Evolutionary conservation across 2,797 vertebrate genomes (phyloP).

Genomic region (Malacoraja senta): DNA sequence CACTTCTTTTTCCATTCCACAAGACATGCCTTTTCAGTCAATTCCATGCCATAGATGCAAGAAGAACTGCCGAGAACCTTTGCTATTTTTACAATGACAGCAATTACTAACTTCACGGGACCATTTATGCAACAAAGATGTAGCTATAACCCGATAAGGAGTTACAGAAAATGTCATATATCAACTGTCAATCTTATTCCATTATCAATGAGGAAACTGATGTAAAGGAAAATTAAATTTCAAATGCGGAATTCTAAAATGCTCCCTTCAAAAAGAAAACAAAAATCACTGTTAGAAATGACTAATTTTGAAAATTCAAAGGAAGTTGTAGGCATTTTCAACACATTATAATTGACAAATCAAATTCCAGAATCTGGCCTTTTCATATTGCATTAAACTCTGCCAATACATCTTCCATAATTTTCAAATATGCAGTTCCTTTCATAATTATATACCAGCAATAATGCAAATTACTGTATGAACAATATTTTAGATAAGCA

Average conservation of each 20-base stretch:
- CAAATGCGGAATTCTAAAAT: neutral
- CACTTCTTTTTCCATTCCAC: neutral
- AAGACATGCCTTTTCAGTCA: neutral
- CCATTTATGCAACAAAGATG: constrained; percentile 20
- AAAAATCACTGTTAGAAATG: neutral
- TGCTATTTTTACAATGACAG: constrained; percentile 23
- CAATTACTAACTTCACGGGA: constrained; percentile 4
- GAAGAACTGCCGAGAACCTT: neutral
- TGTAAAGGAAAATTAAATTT: neutral
- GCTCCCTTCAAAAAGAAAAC: neutral
- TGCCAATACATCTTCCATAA: neutral
- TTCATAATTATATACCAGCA: neutral
- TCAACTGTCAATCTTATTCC: too few relatives aligned
- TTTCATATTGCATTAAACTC: neutral
- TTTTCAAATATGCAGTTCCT: neutral
- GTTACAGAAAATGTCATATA: neutral
- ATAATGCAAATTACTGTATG: neutral
- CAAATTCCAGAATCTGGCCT: neutral
- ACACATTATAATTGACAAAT: neutral
- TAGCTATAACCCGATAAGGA: neutral
- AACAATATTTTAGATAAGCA: neutral
- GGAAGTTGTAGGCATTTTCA: neutral
- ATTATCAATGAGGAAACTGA: neutral
- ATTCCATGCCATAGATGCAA: neutral
- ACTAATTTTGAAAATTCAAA: neutral